A percentile compares a stretch with the other conserved stretches of the same genome.
Evolutionary conservation across 64 coral and sea anemone genomes (phyloP).

Genomic region (Montipora cactus): DNA sequence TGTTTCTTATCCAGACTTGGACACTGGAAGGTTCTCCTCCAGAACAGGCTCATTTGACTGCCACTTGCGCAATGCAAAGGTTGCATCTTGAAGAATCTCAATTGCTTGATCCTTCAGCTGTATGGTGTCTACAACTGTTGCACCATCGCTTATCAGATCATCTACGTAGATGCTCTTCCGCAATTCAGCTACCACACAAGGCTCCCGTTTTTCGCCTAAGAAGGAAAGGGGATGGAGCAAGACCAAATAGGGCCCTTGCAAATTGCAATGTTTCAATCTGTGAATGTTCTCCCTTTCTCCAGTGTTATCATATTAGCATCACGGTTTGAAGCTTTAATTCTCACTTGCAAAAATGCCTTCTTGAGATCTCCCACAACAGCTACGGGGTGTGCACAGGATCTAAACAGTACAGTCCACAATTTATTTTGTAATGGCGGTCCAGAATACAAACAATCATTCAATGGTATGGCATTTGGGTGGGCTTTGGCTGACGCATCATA

Average conservation of each 20-base stretch:
- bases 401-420: neutral
- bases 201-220: neutral
- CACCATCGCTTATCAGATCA: neutral
- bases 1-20: neutral
- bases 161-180: neutral
- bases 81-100: conserved; percentile 24
- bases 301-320: neutral
- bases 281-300: conserved; percentile 23
- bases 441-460: neutral
- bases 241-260: conserved; percentile 14
- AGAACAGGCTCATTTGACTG: conserved; percentile 1
- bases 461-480: neutral
- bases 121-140: neutral
- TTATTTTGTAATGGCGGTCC: neutral
- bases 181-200: neutral
- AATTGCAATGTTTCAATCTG: conserved; percentile 19
- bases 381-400: neutral
- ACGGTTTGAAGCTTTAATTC: neutral
- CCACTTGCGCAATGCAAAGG: conserved; percentile 16
- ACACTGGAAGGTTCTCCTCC: neutral
- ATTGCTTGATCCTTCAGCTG: conserved; percentile 6
- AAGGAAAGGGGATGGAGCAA: conserved; percentile 27
- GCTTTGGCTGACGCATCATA: neutral
- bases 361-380: conserved; percentile 1
- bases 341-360: neutral